Percentiles rank a stretch among this genome's conserved stretches.
These are phyloP conservation scores for Crypturellus tataupa DNA, from an alignment of 2,797 vertebrate species.

Conservation along the genomic window DNA sequence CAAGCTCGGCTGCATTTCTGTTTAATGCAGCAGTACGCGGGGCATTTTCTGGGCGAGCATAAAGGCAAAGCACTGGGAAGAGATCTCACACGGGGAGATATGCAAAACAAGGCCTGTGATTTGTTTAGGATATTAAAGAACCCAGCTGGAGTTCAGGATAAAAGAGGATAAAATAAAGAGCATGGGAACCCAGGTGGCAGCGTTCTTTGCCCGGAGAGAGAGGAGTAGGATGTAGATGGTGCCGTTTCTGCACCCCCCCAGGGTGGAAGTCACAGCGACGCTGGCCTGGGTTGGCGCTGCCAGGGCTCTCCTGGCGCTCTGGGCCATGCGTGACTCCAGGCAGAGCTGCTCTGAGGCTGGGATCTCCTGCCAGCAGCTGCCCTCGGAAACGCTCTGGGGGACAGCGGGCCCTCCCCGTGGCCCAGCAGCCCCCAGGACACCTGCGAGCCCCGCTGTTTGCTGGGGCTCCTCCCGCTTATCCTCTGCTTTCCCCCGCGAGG, in stretches of 20 bases:
- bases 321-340: too few relatives aligned
- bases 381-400: background rate
- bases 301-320: background rate
- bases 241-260: background rate
- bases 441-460: background rate
- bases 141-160: constrained; percentile 28
- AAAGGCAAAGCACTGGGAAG: constrained; percentile 25
- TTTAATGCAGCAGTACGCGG: constrained; percentile 31
- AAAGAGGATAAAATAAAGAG: constrained; percentile 34
- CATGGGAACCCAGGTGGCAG: constrained; percentile 9
- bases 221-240: background rate
- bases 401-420: background rate
- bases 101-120: constrained; percentile 53
- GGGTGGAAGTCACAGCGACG: background rate
- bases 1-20: constrained; percentile 27
- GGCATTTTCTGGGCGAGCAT: background rate
- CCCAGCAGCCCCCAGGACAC: constrained; percentile 2
- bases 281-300: background rate
- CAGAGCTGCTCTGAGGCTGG: background rate
- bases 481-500: background rate
- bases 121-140: constrained; percentile 67
- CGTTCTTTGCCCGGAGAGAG: background rate
- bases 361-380: background rate
- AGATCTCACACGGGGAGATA: background rate
- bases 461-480: background rate